phyloP scores from a whole-genome alignment of 2,113 vertebrate genomes.

The Speoplatyrhinus poulsoni region DNA sequence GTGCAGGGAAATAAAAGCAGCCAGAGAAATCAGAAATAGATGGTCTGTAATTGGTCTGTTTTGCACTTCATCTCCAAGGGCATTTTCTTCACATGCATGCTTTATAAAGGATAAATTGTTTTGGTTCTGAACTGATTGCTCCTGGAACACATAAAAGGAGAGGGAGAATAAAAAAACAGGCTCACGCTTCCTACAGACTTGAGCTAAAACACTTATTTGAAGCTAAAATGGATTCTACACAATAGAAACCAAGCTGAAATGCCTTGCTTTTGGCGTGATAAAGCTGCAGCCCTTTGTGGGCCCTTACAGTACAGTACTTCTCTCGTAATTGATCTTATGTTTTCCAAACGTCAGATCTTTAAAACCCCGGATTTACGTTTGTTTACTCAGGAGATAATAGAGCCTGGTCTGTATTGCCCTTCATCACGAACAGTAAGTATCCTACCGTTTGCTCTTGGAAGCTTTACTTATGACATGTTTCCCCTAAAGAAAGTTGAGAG shows the following conservation, averaged over 20 bases:
- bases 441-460: slow-evolving; percentile 5
- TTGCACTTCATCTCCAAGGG: slow-evolving; percentile 75
- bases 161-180: slow-evolving; percentile 37
- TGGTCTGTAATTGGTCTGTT: slow-evolving; percentile 67
- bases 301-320: slow-evolving; percentile 28
- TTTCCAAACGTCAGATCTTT: slow-evolving; percentile 60
- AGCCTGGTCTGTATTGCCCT: slow-evolving; percentile 18
- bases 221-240: slow-evolving; percentile 81
- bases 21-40: slow-evolving; percentile 35
- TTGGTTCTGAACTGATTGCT: slow-evolving; percentile 75
- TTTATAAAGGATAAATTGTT: slow-evolving; percentile 77
- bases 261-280: slow-evolving; percentile 66
- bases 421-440: slow-evolving; percentile 8
- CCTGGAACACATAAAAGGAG: slow-evolving; percentile 52
- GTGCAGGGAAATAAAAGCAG: slow-evolving; percentile 16
- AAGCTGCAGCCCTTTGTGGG: slow-evolving; percentile 44
- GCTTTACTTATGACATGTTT: slow-evolving; percentile 13
- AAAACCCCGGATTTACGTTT: slow-evolving; percentile 47
- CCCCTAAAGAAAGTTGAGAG: slow-evolving; percentile 11
- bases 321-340: slow-evolving; percentile 69
- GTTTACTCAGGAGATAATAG: slow-evolving; percentile 54
- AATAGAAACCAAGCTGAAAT: slow-evolving; percentile 70
- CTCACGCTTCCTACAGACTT: slow-evolving; percentile 65
- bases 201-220: slow-evolving; percentile 81
- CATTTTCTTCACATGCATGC: slow-evolving; percentile 72